phyloP scores from a whole-genome alignment of 2,797 vertebrate genomes.

The Spondyliosoma cantharus region DNA sequence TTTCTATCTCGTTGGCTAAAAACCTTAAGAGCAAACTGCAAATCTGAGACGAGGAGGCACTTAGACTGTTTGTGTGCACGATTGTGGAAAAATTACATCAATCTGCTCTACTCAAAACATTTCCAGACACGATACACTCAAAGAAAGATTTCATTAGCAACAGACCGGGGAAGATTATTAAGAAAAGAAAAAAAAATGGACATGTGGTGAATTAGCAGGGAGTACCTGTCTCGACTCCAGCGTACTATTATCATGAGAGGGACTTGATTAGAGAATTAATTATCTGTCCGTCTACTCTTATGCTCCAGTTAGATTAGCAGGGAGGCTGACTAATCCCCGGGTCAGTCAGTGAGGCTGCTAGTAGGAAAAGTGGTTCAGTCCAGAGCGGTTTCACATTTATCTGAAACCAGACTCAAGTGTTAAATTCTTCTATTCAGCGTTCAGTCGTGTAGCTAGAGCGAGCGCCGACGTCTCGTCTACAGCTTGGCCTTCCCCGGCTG shows the following conservation, averaged over 20 bases:
- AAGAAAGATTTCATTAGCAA: slow-evolving; percentile 35
- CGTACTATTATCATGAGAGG: slow-evolving; percentile 9
- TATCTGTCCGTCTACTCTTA: slow-evolving; percentile 41
- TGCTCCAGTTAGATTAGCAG: slow-evolving; percentile 22
- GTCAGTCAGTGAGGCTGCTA: slow-evolving; percentile 26
- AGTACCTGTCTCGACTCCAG: slow-evolving; percentile 13
- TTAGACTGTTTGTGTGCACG: slow-evolving; percentile 48
- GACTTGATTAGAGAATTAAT: slow-evolving; percentile 47
- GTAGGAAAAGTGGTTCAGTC: slow-evolving; percentile 31
- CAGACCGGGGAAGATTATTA: slow-evolving; percentile 11
- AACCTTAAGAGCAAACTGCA: neutral
- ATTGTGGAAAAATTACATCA: slow-evolving; percentile 34
- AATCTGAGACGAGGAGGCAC: slow-evolving; percentile 67
- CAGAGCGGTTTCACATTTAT: slow-evolving; percentile 6
- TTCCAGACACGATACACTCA: slow-evolving; percentile 26
- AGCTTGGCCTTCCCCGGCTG: slow-evolving; percentile 92
- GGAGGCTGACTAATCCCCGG: slow-evolving; percentile 43
- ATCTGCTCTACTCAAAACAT: slow-evolving; percentile 28
- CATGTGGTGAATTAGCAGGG: slow-evolving; percentile 28
- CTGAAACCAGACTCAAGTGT: slow-evolving; percentile 20
- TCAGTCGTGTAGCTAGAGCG: slow-evolving; percentile 4
- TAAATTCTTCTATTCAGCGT: slow-evolving; percentile 19
- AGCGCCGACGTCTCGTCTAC: slow-evolving; percentile 51
- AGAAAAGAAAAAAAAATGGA: slow-evolving; percentile 14
- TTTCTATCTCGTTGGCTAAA: slow-evolving; percentile 15